phyloP scores from a whole-genome alignment of 2,113 vertebrate genomes.

The Oreochromis spilurus region DNA sequence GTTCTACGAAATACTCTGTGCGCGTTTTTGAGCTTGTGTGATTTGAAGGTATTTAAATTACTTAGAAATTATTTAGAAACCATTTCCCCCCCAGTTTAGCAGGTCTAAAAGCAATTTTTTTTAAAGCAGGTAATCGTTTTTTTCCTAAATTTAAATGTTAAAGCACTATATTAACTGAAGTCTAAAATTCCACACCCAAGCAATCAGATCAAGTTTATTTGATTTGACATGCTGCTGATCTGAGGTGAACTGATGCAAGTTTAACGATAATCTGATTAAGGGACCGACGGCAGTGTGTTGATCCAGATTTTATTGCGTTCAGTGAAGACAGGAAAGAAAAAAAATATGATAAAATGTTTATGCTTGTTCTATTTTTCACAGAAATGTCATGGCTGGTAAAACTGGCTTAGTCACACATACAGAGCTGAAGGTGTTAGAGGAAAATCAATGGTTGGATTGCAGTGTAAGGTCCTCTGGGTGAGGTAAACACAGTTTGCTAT shows the following conservation, averaged over 20 bases:
- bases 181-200: not conserved
- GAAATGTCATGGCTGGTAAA: constrained; percentile 47
- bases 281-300: not conserved
- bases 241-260: not conserved
- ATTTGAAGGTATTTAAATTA: not conserved
- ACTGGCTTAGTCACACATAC: constrained; percentile 58
- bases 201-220: not conserved
- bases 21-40: not conserved
- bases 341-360: constrained; percentile 10
- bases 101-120: not conserved
- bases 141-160: not conserved
- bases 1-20: not conserved
- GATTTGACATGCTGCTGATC: not conserved
- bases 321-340: not conserved
- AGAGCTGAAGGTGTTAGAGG: constrained; percentile 56
- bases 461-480: constrained; percentile 50
- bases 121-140: not conserved
- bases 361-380: constrained; percentile 41
- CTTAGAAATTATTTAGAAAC: not conserved
- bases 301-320: not conserved
- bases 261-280: not conserved
- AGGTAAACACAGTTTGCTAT: constrained; percentile 51
- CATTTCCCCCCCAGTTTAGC: not conserved
- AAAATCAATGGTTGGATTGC: constrained; percentile 62
- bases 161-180: not conserved